These are phyloP conservation scores for Aphrophora alni DNA, from an alignment of 2,888 invertebrate genomes.

Conservation along the genomic window DNA sequence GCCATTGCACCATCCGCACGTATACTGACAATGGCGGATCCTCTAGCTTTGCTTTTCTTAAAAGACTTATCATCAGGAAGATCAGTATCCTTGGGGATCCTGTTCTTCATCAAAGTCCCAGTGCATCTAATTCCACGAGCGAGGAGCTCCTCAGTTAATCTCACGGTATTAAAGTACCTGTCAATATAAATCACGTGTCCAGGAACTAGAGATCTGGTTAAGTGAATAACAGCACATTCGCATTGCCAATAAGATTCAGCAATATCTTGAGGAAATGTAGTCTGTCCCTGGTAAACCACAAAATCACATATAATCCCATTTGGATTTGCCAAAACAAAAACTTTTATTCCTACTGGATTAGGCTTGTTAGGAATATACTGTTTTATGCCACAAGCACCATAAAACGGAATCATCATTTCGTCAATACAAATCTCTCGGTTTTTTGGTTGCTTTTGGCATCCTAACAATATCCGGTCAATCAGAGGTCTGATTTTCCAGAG, in stretches of 20 bases:
- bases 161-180: no score
- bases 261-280: neutral
- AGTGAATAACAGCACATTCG: no score
- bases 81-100: slow-evolving; percentile 16
- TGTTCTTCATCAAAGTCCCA: slow-evolving; percentile 16
- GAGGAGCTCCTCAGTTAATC: slow-evolving; percentile 18
- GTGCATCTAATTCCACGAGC: slow-evolving; percentile 11
- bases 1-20: slow-evolving; percentile 23
- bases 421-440: slow-evolving; percentile 8
- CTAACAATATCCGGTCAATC: neutral
- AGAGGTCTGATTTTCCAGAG: slow-evolving; percentile 16
- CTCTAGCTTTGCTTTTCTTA: slow-evolving; percentile 27
- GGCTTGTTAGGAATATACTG: no score
- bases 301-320: slow-evolving; percentile 8
- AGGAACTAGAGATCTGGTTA: no score
- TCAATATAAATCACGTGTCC: no score
- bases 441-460: neutral
- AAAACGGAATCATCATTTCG: slow-evolving; percentile 20
- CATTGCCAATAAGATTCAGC: no score
- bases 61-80: slow-evolving; percentile 15
- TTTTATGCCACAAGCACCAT: neutral
- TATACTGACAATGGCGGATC: neutral
- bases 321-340: slow-evolving; percentile 17
- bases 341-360: slow-evolving; percentile 13
- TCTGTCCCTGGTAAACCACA: neutral